Conservation (phyloP, 64 coral and sea anemone species). For the Platygyra sinensis region DNA sequence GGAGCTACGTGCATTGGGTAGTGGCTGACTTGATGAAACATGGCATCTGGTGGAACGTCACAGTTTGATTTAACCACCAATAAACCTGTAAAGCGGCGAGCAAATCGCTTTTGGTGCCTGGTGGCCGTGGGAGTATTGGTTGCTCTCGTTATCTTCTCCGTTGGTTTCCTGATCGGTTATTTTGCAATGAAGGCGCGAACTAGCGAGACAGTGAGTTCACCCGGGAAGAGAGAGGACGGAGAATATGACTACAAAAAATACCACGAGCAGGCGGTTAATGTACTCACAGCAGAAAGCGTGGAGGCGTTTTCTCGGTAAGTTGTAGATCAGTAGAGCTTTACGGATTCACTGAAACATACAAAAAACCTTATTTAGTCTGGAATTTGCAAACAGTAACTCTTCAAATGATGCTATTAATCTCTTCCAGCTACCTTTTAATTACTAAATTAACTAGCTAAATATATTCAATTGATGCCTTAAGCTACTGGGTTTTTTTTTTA, state of each 20-base stretch:
- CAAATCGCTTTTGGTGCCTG: slow-evolving; percentile 10
- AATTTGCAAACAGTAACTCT: too few relatives aligned
- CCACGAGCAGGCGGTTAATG: slow-evolving; percentile 26
- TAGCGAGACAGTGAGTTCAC: background rate
- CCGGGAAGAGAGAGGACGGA: background rate
- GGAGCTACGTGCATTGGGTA: too few relatives aligned
- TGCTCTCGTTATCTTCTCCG: slow-evolving; percentile 54
- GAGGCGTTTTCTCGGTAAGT: slow-evolving; percentile 73
- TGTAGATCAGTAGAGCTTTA: too few relatives aligned
- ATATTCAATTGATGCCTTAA: too few relatives aligned
- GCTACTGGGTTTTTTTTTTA: too few relatives aligned
- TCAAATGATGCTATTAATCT: too few relatives aligned
- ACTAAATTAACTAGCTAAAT: too few relatives aligned
- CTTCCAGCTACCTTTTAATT: too few relatives aligned
- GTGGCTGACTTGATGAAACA: background rate
- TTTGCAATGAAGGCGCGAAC: slow-evolving; percentile 32
- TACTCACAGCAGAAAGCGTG: slow-evolving; percentile 56
- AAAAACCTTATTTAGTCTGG: too few relatives aligned
- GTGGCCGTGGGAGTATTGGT: slow-evolving; percentile 32
- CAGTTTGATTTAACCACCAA: slow-evolving; percentile 1
- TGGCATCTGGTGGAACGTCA: background rate
- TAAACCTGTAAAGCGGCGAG: background rate
- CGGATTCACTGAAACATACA: too few relatives aligned
- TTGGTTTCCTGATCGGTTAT: slow-evolving; percentile 68
- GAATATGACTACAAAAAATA: slow-evolving; percentile 19